These are phyloP conservation scores for Ecliptopera silaceata DNA, from an alignment of 2,888 invertebrate genomes.

Conservation along the genomic window DNA sequence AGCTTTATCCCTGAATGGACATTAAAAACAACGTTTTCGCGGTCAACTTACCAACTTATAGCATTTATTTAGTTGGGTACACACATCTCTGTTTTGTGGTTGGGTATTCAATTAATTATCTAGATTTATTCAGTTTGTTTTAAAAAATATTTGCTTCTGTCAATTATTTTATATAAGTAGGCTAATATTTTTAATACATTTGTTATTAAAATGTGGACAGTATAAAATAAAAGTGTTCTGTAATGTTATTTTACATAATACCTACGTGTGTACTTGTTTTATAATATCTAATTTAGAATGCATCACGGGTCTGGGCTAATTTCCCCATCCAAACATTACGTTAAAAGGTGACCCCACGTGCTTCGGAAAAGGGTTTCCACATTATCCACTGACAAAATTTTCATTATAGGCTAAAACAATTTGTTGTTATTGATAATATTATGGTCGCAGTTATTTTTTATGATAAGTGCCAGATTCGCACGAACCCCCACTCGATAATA, in stretches of 20 bases:
- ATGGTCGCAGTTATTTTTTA: constrained; percentile 53
- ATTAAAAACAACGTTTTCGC: constrained; percentile 55
- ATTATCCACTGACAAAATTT: constrained; percentile 28
- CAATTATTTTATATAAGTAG: too few species aligned
- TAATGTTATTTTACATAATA: too few species aligned
- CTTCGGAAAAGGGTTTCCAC: constrained; percentile 7
- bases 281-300: background rate
- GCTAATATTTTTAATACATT: too few species aligned
- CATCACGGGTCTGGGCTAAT: background rate
- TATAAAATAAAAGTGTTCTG: too few species aligned
- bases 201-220: too few species aligned
- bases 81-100: too few species aligned
- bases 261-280: background rate
- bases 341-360: background rate
- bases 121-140: too few species aligned
- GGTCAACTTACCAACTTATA: constrained; percentile 49
- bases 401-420: constrained; percentile 49
- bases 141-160: too few species aligned
- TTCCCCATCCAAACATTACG: constrained; percentile 3
- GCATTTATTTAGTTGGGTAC: constrained; percentile 29
- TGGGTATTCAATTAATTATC: constrained; percentile 2
- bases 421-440: constrained; percentile 49
- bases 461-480: constrained; percentile 51
- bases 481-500: constrained; percentile 46
- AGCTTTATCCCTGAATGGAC: constrained; percentile 54